These are phyloP conservation scores for Laticauda colubrina DNA, from an alignment of 2,113 vertebrate genomes.

Conservation along the genomic window DNA sequence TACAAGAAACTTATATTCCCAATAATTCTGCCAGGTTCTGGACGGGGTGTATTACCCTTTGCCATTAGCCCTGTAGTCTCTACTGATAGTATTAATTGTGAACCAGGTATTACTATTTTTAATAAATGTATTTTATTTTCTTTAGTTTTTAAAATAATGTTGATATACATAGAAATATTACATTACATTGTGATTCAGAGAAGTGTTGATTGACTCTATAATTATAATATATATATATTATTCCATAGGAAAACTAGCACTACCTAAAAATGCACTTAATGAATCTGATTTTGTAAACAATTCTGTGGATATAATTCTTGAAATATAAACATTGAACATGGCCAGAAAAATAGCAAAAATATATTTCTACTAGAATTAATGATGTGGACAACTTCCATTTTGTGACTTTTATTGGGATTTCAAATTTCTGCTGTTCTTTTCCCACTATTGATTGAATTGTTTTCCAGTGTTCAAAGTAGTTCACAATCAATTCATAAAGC, in stretches of 20 bases:
- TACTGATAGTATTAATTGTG: slow-evolving; percentile 97
- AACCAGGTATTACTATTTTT: slow-evolving; percentile 86
- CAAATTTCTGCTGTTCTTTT: background rate
- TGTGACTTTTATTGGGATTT: background rate
- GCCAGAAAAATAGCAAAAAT: background rate
- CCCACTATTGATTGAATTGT: background rate
- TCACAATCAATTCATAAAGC: background rate
- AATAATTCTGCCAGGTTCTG: slow-evolving; percentile 89
- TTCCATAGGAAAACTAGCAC: background rate
- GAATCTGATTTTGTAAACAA: slow-evolving; percentile 3
- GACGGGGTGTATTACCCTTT: slow-evolving; percentile 93
- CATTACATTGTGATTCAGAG: slow-evolving; percentile 24
- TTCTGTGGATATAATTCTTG: background rate
- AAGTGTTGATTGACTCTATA: slow-evolving; percentile 19
- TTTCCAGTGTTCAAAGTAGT: background rate
- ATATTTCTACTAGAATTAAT: background rate
- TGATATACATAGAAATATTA: slow-evolving; percentile 6
- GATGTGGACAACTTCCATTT: background rate
- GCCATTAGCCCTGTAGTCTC: slow-evolving; percentile 89
- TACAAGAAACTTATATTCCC: slow-evolving; percentile 76
- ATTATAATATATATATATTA: background rate
- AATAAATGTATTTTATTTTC: slow-evolving; percentile 57
- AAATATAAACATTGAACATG: background rate
- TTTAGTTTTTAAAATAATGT: background rate
- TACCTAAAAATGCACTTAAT: background rate